Base-by-base conservation (phyloP, 2,888 invertebrate genomes). In the Dryocosmus kuriphilus region DNA sequence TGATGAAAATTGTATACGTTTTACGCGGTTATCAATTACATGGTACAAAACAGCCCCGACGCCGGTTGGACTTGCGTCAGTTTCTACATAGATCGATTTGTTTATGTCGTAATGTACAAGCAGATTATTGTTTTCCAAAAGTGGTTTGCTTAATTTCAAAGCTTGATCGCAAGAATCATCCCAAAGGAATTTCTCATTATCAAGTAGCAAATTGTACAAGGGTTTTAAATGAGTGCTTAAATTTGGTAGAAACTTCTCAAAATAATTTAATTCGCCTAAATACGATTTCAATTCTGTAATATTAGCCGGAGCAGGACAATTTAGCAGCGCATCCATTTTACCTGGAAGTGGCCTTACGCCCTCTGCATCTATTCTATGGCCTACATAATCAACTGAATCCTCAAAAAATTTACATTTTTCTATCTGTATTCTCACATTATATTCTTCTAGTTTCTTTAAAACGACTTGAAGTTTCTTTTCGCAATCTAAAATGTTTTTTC, bases 41-140 rank as follows among this genome's bases (percentile, higher is more conserved):
- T 80, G 77, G 19, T 81, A 84, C 35, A 86, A 63, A 24, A 87
- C 88, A 11, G 89, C 85, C 1, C 88, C 89, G 22, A 90, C 67
- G 2, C 88, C 89, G 65, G 86, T 80, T 16, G 87, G 86, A n/a
- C 88, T 89, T 1, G 91, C 91, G 83, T 92, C 91, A 38, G 89
- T 79, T 16, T 77, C 51, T 22, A 85, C 71, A 19, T 81, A 80
- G 32, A 87, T 73, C 19, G 80, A 81, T 16, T 61, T 62, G 2
- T 65, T 27, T 24, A 82, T 82, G 30, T 85, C 80, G 75, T 80
- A 86, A 76, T 86, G 85, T 8, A 79, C 77, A 74, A 67, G 85
- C 8, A 82, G 79, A 71, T 87, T 87, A 62, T 82, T 81, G 55
- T 79, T 74, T 79, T 88, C 83, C 6, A 83, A 62, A 11, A 71